A percentile compares a stretch with the other conserved stretches of the same genome.
Evolutionary conservation across 2,888 invertebrate species (phyloP).

Genomic region (Synergus umbraculus): DNA sequence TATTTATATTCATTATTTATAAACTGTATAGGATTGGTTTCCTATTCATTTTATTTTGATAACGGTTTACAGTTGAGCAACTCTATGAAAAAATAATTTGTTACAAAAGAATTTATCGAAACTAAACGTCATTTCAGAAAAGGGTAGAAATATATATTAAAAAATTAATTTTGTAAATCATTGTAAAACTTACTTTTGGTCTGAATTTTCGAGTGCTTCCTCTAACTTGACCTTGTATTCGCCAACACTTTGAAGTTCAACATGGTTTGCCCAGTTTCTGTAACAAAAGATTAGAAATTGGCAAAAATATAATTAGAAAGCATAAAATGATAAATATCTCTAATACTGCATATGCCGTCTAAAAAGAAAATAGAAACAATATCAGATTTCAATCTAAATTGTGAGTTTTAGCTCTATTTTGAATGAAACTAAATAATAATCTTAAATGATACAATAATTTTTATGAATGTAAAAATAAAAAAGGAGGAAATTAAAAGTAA

Average conservation of each 20-base stretch:
- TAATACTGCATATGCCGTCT: neutral
- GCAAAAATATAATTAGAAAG: slow-evolving; percentile 49
- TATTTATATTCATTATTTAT: neutral
- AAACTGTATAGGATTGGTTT: no score
- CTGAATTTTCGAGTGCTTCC: neutral
- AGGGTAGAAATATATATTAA: no score
- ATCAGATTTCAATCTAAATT: neutral
- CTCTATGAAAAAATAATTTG: no score
- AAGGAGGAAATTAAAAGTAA: neutral
- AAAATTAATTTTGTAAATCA: no score
- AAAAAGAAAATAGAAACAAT: neutral
- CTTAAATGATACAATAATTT: no score
- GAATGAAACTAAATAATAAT: no score
- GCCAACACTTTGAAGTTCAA: slow-evolving; percentile 43
- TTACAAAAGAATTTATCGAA: no score
- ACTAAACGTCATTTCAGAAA: no score
- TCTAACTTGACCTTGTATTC: slow-evolving; percentile 49
- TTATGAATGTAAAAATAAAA: no score
- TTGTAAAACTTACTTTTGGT: slow-evolving; percentile 16
- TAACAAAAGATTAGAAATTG: slow-evolving; percentile 54
- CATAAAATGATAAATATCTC: slow-evolving; percentile 26
- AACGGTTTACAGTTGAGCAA: no score
- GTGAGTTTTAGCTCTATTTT: no score
- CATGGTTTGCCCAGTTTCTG: slow-evolving; percentile 54
- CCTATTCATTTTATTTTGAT: neutral